These are phyloP conservation scores for Quadriops clusia DNA, from an alignment of 2,888 invertebrate species.

Conservation along the genomic window DNA sequence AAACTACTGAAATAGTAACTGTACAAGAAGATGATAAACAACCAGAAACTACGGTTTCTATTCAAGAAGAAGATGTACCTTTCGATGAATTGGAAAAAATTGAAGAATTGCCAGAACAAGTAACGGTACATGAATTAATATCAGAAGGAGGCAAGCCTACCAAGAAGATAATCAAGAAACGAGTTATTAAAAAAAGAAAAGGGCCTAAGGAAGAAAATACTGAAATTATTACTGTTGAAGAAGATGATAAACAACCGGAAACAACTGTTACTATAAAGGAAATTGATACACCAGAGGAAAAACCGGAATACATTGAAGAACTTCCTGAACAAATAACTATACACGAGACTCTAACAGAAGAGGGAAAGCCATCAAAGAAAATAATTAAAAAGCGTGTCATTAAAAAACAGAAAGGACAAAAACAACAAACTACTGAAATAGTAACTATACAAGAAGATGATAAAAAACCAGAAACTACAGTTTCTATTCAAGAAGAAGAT, in stretches of 20 bases:
- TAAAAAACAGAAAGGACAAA: conserved; percentile 17
- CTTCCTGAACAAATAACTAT: conserved; percentile 12
- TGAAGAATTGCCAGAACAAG: conserved; percentile 21
- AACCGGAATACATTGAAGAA: conserved; percentile 22
- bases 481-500: conserved; percentile 21
- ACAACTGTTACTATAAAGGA: conserved; percentile 33
- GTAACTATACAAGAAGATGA: conserved; percentile 29
- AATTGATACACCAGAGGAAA: conserved; percentile 26
- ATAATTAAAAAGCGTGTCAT: conserved; percentile 18
- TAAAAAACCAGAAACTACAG: conserved; percentile 32
- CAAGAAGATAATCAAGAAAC: conserved; percentile 27
- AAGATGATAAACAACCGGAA: conserved; percentile 36
- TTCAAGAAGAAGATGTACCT: conserved; percentile 26
- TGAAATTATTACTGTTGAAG: conserved; percentile 37
- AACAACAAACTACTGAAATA: conserved; percentile 28
- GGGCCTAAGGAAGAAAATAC: conserved; percentile 31
- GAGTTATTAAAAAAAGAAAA: conserved; percentile 26
- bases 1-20: conserved; percentile 35
- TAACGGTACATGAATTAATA: conserved; percentile 21
- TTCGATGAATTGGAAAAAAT: too few species aligned
- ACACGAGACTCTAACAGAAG: conserved; percentile 23
- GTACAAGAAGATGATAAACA: conserved; percentile 33
- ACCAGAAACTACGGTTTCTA: conserved; percentile 35
- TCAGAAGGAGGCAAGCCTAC: conserved; percentile 22
- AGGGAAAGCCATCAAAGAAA: conserved; percentile 20